phyloP scores from a whole-genome alignment of 1,140 invertebrate species.

The Drosophila erecta region DNA sequence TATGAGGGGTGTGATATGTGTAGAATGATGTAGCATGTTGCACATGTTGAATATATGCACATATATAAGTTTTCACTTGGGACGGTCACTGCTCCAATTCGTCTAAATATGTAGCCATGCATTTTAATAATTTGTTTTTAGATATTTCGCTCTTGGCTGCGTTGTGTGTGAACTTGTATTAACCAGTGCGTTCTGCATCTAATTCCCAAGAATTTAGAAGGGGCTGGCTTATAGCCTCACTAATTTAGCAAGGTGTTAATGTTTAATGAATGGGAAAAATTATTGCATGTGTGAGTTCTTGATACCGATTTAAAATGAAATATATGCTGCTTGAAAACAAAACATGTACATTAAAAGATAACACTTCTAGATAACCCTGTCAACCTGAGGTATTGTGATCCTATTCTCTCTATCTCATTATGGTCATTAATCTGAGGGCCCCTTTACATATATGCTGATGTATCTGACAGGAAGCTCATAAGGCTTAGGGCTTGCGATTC shows the following conservation, averaged over 20 bases:
- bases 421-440: conserved; percentile 16
- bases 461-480: conserved; percentile 41
- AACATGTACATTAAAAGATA: no score
- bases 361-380: no score
- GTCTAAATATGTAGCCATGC: conserved; percentile 40
- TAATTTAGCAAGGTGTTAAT: not conserved
- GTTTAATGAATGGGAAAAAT: no score
- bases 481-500: conserved; percentile 12
- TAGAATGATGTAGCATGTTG: conserved; percentile 22
- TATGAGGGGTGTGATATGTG: conserved; percentile 7
- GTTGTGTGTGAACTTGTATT: conserved; percentile 38
- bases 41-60: conserved; percentile 8
- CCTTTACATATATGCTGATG: conserved; percentile 23
- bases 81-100: conserved; percentile 71
- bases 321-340: no score
- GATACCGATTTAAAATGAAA: no score
- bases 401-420: conserved; percentile 4
- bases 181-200: not conserved
- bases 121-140: conserved; percentile 52
- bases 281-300: no score
- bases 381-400: not conserved
- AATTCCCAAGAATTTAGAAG: not conserved
- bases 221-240: not conserved
- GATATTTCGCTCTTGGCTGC: conserved; percentile 37
- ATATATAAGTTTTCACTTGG: conserved; percentile 30